Evolutionary conservation across 2,888 invertebrate genomes (phyloP).

Genomic region (Heliconius ethilla): DNA sequence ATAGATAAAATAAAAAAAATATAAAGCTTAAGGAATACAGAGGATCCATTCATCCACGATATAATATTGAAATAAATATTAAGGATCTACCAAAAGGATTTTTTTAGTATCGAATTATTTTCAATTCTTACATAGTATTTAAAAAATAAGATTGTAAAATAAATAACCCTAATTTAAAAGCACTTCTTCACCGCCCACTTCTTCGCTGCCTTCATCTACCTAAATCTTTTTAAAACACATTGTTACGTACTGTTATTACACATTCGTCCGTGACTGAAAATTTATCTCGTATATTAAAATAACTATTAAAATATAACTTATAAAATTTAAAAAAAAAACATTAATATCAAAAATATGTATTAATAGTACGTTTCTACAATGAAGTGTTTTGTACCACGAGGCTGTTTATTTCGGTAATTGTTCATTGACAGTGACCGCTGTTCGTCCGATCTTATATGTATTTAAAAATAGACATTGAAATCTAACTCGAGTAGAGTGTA

Average conservation of each 20-base stretch:
- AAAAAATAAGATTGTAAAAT: background rate
- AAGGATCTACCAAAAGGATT: too few relatives aligned
- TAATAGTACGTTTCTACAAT: constrained; percentile 6
- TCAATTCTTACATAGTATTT: background rate
- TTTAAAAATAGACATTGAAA: background rate
- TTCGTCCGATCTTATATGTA: background rate
- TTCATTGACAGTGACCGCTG: constrained; percentile 38
- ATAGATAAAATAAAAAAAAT: too few relatives aligned
- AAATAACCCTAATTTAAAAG: background rate
- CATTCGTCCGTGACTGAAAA: background rate
- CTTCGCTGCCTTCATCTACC: background rate
- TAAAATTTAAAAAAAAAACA: background rate
- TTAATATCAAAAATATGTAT: background rate
- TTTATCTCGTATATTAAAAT: background rate
- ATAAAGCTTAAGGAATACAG: too few relatives aligned
- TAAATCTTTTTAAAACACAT: background rate
- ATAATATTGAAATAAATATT: too few relatives aligned
- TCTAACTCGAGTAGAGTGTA: background rate
- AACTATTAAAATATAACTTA: background rate
- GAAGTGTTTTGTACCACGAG: constrained; percentile 16
- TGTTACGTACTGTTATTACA: background rate
- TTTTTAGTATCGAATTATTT: too few relatives aligned
- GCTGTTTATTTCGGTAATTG: constrained; percentile 32
- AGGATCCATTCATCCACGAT: too few relatives aligned
- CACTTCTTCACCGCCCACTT: background rate